Conservation (phyloP, 2,888 invertebrate species). For the Papilio protenor region DNA sequence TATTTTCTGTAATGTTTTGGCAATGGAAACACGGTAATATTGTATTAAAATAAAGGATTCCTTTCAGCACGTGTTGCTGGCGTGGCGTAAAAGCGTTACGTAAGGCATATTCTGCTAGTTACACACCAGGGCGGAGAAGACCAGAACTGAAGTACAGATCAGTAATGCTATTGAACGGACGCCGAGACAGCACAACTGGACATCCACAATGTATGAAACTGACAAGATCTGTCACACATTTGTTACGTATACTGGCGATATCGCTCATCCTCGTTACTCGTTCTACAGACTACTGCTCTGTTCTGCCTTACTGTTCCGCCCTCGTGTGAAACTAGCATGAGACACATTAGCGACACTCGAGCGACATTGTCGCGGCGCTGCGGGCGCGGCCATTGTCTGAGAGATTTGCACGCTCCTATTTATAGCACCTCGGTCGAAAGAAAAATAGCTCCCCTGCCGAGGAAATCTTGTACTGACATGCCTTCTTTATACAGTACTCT, state of each 20-base stretch:
- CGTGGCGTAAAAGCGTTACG: constrained; percentile 29
- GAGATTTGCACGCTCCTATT: constrained; percentile 37
- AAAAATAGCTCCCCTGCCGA: constrained; percentile 25
- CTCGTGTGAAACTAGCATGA: constrained; percentile 32
- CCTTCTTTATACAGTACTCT: background rate
- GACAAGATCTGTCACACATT: no score
- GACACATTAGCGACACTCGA: constrained; percentile 39
- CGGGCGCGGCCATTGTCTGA: constrained; percentile 26
- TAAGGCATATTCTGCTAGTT: background rate
- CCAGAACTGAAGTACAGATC: background rate
- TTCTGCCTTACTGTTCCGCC: background rate
- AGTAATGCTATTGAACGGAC: background rate
- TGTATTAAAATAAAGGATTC: constrained; percentile 22
- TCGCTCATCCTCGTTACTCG: background rate
- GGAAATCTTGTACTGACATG: background rate
- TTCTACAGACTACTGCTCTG: background rate
- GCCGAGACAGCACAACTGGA: background rate
- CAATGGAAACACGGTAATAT: background rate
- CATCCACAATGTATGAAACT: no score
- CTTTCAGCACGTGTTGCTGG: constrained; percentile 33
- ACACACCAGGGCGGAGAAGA: background rate
- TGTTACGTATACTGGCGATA: no score
- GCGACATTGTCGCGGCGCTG: constrained; percentile 31
- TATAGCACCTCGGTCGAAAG: constrained; percentile 27
- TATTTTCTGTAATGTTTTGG: background rate